Evolutionary conservation across 2,888 invertebrate species (phyloP).

Genomic region (Busseola fusca): DNA sequence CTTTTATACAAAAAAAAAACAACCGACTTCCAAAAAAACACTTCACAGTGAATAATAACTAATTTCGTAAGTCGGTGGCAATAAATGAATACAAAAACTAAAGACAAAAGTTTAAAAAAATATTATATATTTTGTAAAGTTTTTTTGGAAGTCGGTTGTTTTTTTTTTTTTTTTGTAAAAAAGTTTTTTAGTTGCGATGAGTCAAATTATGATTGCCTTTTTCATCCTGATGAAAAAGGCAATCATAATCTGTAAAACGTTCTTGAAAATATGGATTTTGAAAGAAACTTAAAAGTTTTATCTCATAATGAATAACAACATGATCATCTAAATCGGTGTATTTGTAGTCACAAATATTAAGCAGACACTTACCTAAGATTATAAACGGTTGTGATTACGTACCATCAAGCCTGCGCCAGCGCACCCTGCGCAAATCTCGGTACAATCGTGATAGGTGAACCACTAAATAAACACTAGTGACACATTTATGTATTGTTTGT

Average conservation of each 20-base stretch:
- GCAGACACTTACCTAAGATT: conserved; percentile 16
- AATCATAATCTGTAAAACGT: neutral
- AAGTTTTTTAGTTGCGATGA: neutral
- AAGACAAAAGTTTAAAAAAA: too few species aligned
- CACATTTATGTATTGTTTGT: conserved; percentile 41
- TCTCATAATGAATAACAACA: neutral
- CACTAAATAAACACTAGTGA: conserved; percentile 43
- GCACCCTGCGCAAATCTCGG: conserved; percentile 23
- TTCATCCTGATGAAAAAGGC: neutral
- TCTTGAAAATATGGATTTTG: neutral
- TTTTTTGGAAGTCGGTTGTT: too few species aligned
- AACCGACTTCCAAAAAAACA: too few species aligned
- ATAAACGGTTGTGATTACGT: conserved; percentile 26
- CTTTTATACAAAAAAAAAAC: too few species aligned
- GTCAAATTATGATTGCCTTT: too few species aligned
- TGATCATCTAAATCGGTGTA: conserved; percentile 1
- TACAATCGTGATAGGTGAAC: conserved; percentile 51
- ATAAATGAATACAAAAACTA: too few species aligned
- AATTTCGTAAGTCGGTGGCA: too few species aligned
- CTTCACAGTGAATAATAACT: too few species aligned
- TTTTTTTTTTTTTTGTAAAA: too few species aligned
- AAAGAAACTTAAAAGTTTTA: neutral
- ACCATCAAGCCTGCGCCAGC: conserved; percentile 10
- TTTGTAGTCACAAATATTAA: conserved; percentile 31
- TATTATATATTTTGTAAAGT: too few species aligned